These are phyloP conservation scores for Ciona savignyi DNA, from an alignment of 23 tunicate species.

Conservation along the genomic window DNA sequence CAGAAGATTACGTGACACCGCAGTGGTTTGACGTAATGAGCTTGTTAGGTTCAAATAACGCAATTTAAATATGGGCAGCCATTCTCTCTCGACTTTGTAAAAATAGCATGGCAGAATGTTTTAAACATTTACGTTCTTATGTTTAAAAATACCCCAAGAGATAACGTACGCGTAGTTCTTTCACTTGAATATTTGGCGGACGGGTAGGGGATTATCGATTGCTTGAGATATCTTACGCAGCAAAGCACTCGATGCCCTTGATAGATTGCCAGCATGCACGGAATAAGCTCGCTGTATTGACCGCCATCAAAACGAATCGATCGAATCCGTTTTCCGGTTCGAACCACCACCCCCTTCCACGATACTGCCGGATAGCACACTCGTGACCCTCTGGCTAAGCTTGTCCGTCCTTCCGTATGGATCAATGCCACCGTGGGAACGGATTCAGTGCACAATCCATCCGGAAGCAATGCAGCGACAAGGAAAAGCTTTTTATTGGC, in stretches of 20 bases:
- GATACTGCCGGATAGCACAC: neutral
- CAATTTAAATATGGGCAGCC: neutral
- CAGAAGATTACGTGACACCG: neutral
- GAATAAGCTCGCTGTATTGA: neutral
- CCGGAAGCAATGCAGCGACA: slow-evolving; percentile 8
- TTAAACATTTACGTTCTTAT: neutral
- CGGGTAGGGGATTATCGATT: neutral
- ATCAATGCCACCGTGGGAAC: slow-evolving; percentile 13
- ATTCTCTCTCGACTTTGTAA: neutral
- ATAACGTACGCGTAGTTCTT: neutral
- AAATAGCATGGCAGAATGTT: too few species aligned
- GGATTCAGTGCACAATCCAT: neutral
- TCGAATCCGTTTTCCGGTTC: slow-evolving; percentile 1
- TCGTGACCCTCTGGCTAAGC: neutral
- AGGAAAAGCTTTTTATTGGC: neutral
- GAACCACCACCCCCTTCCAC: neutral
- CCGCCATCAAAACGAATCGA: neutral
- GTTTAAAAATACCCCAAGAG: neutral
- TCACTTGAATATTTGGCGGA: too few species aligned
- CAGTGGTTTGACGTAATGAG: neutral
- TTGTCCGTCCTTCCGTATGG: neutral
- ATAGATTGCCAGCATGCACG: neutral
- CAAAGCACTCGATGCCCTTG: neutral
- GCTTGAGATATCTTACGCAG: neutral
- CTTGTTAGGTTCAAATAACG: neutral